phyloP scores from a whole-genome alignment of 2,888 invertebrate species.

The Exocentrus adspersus region DNA sequence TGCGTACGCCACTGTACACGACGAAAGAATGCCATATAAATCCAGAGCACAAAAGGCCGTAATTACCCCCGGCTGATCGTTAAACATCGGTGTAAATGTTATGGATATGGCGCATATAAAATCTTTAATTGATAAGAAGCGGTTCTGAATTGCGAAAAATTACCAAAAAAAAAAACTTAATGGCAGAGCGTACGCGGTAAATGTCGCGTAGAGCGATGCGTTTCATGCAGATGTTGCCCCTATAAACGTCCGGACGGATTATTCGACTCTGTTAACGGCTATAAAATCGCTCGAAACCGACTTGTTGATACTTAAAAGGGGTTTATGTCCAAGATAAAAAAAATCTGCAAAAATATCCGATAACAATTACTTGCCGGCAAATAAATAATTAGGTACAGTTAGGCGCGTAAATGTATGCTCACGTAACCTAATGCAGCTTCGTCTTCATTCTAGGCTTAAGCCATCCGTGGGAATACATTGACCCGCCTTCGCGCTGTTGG shows the following conservation, averaged over 20 bases:
- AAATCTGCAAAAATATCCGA: no score
- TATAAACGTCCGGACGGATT: conserved; percentile 30
- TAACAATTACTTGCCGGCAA: no score
- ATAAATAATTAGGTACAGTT: no score
- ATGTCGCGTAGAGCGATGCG: conserved; percentile 31
- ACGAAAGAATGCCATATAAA: no score
- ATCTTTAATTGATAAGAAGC: conserved; percentile 36
- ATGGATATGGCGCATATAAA: conserved; percentile 16
- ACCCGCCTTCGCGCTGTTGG: no score
- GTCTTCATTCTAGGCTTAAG: no score
- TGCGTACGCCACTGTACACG: no score
- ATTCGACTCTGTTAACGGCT: conserved; percentile 8
- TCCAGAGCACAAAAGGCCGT: conserved; percentile 9
- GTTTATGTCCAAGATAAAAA: no score
- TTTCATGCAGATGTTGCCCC: conserved; percentile 31
- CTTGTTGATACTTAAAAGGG: neutral
- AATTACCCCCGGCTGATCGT: conserved; percentile 6
- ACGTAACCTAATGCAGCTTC: no score
- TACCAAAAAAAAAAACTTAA: conserved; percentile 39
- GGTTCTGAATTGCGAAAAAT: conserved; percentile 36
- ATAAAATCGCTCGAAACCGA: no score
- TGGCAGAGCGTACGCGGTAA: conserved; percentile 28
- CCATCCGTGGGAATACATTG: no score
- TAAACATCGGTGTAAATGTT: neutral
- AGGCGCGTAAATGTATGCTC: no score